These are phyloP conservation scores for Styela plicata DNA, from an alignment of 23 tunicate species.

Conservation along the genomic window DNA sequence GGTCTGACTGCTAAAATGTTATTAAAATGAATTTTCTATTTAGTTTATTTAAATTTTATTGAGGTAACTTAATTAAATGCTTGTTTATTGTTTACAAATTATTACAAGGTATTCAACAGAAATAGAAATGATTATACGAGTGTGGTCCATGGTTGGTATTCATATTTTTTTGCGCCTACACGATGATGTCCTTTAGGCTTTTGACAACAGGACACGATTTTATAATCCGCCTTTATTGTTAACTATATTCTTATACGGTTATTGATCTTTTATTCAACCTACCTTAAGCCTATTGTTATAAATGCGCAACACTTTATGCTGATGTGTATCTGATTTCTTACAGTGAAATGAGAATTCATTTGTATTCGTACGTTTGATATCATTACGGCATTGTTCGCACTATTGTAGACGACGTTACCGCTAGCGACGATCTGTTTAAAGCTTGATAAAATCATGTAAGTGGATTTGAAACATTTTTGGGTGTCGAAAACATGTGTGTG, in stretches of 20 bases:
- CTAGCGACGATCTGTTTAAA: slow-evolving; percentile 2
- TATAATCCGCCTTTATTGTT: neutral
- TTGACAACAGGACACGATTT: neutral
- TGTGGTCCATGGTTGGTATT: too few species aligned
- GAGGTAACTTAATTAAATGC: too few species aligned
- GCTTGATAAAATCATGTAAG: neutral
- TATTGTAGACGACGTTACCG: slow-evolving; percentile 11
- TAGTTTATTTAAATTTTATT: too few species aligned
- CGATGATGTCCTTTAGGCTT: neutral
- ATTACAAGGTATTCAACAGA: too few species aligned
- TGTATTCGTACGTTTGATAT: neutral
- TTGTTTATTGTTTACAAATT: too few species aligned
- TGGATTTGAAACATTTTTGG: slow-evolving; percentile 1
- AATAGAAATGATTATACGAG: too few species aligned
- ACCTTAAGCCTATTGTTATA: neutral
- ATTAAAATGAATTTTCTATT: too few species aligned
- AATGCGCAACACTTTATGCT: neutral
- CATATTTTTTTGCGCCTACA: too few species aligned
- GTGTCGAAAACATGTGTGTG: neutral
- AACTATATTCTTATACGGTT: neutral
- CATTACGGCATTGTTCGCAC: neutral
- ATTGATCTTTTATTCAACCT: too few species aligned
- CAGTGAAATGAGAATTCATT: neutral
- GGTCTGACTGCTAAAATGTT: too few species aligned
- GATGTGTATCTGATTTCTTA: neutral